Conservation (phyloP, 2,797 vertebrate species). For the Enteromius thamalakanensis region DNA sequence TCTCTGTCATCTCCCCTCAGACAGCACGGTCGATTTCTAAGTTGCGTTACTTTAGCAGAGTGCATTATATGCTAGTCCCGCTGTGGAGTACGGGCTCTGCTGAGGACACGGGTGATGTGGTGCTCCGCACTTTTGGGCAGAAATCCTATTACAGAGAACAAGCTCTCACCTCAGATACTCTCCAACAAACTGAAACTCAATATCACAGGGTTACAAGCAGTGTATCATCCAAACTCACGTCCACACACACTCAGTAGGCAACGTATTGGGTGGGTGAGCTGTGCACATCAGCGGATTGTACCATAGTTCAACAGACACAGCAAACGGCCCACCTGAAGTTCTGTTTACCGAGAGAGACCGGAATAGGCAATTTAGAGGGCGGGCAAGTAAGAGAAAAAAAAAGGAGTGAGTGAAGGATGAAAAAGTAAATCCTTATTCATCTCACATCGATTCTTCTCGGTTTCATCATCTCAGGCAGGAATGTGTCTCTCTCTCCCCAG, state of each 20-base stretch:
- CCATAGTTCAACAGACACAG: slow-evolving; percentile 37
- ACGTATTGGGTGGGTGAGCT: slow-evolving; percentile 36
- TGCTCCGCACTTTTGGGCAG: slow-evolving; percentile 45
- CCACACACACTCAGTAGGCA: slow-evolving; percentile 28
- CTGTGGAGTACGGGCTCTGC: slow-evolving; percentile 20
- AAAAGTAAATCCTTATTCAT: slow-evolving; percentile 40
- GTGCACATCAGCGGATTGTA: slow-evolving; percentile 27
- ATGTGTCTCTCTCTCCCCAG: slow-evolving; percentile 33
- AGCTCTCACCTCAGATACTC: slow-evolving; percentile 46
- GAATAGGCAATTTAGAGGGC: slow-evolving; percentile 41
- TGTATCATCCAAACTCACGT: slow-evolving; percentile 41
- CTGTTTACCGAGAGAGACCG: slow-evolving; percentile 29
- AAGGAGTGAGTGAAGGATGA: slow-evolving; percentile 35
- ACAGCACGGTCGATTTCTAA: slow-evolving; percentile 47
- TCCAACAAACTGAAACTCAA: slow-evolving; percentile 46
- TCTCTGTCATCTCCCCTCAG: slow-evolving; percentile 33
- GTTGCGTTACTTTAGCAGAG: slow-evolving; percentile 50
- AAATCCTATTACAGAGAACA: slow-evolving; percentile 47
- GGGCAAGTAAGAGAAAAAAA: slow-evolving; percentile 6
- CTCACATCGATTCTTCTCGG: slow-evolving; percentile 35
- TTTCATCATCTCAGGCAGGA: slow-evolving; percentile 39
- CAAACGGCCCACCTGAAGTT: slow-evolving; percentile 46
- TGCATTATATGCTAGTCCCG: slow-evolving; percentile 36
- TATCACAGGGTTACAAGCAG: slow-evolving; percentile 49
- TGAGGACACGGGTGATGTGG: slow-evolving; percentile 39